phyloP scores from a whole-genome alignment of 2,797 vertebrate species.

The Mus spretus region DNA sequence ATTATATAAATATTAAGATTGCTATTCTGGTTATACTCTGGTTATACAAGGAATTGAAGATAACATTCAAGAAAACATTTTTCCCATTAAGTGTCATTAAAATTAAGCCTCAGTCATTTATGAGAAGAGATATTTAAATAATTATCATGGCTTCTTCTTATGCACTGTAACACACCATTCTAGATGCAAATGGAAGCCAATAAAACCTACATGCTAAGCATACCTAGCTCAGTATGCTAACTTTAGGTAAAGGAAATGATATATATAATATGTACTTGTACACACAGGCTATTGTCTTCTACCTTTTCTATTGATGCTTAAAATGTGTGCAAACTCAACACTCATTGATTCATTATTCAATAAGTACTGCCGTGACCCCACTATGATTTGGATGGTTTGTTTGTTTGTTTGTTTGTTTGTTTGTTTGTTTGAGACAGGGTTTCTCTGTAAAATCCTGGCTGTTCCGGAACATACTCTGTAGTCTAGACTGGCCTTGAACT shows the following conservation, averaged over 20 bases:
- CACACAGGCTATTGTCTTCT: not conserved
- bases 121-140: not conserved
- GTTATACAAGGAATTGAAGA: not conserved
- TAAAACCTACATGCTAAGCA: not conserved
- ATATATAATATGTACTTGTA: not conserved
- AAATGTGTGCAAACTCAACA: conserved; percentile 15
- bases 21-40: not conserved
- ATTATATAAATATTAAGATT: not conserved
- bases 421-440: no score
- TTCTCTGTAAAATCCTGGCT: no score
- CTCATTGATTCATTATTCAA: not conserved
- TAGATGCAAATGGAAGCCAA: not conserved
- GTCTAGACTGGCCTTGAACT: no score
- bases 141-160: not conserved
- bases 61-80: not conserved
- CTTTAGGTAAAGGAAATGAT: not conserved
- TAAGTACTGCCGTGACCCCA: not conserved
- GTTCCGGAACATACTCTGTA: no score
- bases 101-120: not conserved
- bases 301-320: not conserved
- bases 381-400: not conserved
- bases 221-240: not conserved
- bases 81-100: not conserved
- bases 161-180: not conserved
- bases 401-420: no score